Evolutionary conservation across 1,140 invertebrate genomes (phyloP), one percentile per base, ranked within the genome.

Genomic region (Drosophila novamexicana): DNA sequence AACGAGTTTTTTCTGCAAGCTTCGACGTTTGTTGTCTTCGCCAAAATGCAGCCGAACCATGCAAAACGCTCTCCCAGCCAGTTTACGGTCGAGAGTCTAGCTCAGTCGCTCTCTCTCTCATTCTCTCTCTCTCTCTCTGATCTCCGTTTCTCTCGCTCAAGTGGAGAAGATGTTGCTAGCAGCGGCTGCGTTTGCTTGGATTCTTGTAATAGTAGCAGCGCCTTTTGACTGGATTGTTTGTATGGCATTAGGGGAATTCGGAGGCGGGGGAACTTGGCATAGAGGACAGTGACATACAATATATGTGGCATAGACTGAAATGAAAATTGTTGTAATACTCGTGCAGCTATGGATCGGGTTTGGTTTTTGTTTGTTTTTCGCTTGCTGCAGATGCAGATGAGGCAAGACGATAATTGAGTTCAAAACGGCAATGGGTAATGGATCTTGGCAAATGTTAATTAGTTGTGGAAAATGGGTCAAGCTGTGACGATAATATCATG

Each of bases 361-460:
- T 57, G 14, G 50, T 52, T 52, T 39, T 54, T 39, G 36, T 70
- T 59, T 65, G 53, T 40, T 66, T 49, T 52, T 50, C 57, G 54
- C 44, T n/a, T 36, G 69, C 37, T 56, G 79, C 54, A 70, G 85
- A 81, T 89, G 80, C 54, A 70, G 85, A 81, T 89, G 80, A 80
- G 74, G 84, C 75, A 88, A 86, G 75, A 86, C 67, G 75, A 89
- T 89, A 89, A 89, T 89, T 89, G 77, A 90, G 82, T 81, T 77
- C 75, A 86, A 85, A 81, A 50, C 77, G 77, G 59, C 77, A 58
- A 63, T 49, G 74, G 70, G 59, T 75, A 58, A 63, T 63, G 74
- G 63, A 79, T 78, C 80, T 89, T 89, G 77, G 79, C 67, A 88
- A 88, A 88, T 89, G 83, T 83, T 88, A 89, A 83, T 89, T 88